phyloP scores from a whole-genome alignment of 2,797 vertebrate genomes.

The Eulemur coronatus region DNA sequence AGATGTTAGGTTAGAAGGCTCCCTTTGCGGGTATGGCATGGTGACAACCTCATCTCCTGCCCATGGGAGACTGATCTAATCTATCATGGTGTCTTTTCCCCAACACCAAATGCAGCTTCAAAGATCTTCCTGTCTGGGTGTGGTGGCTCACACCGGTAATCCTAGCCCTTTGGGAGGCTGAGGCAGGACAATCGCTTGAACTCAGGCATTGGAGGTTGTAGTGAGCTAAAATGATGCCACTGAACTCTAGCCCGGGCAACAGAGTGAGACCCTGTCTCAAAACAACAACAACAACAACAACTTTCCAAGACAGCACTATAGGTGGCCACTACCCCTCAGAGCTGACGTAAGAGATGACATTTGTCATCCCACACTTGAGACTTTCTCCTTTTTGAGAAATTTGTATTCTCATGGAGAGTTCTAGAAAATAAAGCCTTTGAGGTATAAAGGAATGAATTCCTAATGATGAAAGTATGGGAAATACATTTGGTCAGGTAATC shows the following conservation, averaged over 20 bases:
- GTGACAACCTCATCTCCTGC: not conserved
- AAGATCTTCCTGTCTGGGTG: not conserved
- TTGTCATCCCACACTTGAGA: not conserved
- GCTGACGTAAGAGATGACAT: not conserved
- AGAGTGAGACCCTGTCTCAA: not conserved
- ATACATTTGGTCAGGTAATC: not conserved
- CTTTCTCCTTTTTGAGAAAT: conserved; percentile 24
- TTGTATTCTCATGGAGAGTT: not conserved
- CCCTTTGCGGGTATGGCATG: fast-evolving
- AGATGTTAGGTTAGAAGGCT: not conserved
- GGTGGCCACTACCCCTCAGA: not conserved
- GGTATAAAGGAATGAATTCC: not conserved
- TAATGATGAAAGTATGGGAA: not conserved
- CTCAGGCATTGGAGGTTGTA: too few species aligned
- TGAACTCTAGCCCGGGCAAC: not conserved
- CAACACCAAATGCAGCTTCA: not conserved
- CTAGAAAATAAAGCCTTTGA: not conserved
- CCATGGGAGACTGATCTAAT: not conserved
- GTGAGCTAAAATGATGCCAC: not conserved
- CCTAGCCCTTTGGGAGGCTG: not conserved
- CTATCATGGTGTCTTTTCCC: too few species aligned
- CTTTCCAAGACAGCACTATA: not conserved
- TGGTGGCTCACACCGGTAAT: not conserved
- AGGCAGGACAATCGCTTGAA: not conserved
- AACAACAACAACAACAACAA: not conserved